These are phyloP conservation scores for Apogon hyalosoma DNA, from an alignment of 2,797 vertebrate genomes.

Conservation along the genomic window DNA sequence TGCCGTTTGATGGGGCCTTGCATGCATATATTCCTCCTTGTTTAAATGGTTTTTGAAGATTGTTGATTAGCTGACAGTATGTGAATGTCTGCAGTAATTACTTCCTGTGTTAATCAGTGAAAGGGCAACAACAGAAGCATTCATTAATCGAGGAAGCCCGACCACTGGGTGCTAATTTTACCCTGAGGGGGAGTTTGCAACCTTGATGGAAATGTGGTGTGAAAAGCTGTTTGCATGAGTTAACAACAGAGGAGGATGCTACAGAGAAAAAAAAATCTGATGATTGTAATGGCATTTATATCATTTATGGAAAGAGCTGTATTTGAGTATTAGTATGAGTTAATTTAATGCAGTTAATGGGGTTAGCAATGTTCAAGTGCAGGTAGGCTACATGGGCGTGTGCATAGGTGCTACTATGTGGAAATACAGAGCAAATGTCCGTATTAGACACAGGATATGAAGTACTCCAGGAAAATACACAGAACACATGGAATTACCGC, in stretches of 20 bases:
- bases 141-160: conserved; percentile 12
- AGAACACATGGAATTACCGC: too few relatives aligned
- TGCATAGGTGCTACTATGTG: too few relatives aligned
- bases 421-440: too few relatives aligned
- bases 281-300: conserved; percentile 4
- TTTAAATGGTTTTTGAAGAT: neutral
- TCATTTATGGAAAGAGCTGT: conserved; percentile 8
- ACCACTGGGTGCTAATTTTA: conserved; percentile 42
- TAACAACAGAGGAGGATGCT: conserved; percentile 18
- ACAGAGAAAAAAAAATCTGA: neutral
- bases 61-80: conserved; percentile 28
- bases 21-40: neutral
- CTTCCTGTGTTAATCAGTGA: conserved; percentile 42
- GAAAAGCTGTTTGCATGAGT: conserved; percentile 54
- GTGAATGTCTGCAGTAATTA: conserved; percentile 10
- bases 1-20: neutral
- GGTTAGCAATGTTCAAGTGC: too few relatives aligned
- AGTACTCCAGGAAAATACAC: too few relatives aligned
- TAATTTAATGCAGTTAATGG: too few relatives aligned
- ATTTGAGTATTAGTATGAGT: neutral
- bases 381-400: too few relatives aligned
- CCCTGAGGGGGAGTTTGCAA: conserved; percentile 18
- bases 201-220: conserved; percentile 49
- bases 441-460: too few relatives aligned
- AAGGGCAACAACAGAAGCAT: conserved; percentile 17